These are phyloP conservation scores for Megaceryle torquata DNA, from an alignment of 2,113 vertebrate species.

Conservation along the genomic window DNA sequence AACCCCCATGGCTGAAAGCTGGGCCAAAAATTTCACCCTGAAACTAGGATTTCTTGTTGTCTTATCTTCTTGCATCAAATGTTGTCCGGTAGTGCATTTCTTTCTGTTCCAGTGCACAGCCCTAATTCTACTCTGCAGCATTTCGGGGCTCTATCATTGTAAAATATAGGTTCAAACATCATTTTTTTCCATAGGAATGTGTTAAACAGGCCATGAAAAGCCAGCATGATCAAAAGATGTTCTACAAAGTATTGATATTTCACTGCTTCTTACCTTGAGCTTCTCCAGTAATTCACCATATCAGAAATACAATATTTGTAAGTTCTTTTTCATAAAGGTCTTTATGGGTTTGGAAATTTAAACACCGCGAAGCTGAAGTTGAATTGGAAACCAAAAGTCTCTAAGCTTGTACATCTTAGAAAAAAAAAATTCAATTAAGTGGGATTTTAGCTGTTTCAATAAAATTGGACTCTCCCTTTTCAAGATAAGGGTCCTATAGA, in stretches of 20 bases:
- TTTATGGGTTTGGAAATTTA: conserved; percentile 90
- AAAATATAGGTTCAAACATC: conserved; percentile 31
- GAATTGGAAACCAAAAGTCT: conserved; percentile 97
- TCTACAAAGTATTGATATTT: conserved; percentile 61
- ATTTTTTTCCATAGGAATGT: conserved; percentile 65
- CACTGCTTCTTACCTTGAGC: conserved; percentile 62
- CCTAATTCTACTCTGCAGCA: conserved; percentile 35
- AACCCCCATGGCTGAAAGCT: neutral
- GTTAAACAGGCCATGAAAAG: conserved; percentile 66
- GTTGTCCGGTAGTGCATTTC: neutral
- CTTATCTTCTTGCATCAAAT: conserved; percentile 6
- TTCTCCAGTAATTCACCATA: conserved; percentile 56
- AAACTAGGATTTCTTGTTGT: neutral
- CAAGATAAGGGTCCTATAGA: conserved; percentile 91
- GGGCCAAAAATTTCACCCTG: neutral
- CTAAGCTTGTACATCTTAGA: conserved; percentile 93
- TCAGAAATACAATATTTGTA: conserved; percentile 86
- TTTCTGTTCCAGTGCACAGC: conserved; percentile 51
- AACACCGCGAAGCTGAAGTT: conserved; percentile 84
- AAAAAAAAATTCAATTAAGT: conserved; percentile 99
- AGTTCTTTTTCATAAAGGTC: conserved; percentile 87
- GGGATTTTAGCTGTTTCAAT: conserved; percentile 99
- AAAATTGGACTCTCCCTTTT: conserved; percentile 90
- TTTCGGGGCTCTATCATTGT: conserved; percentile 34
- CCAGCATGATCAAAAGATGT: conserved; percentile 55